These are phyloP conservation scores for Hipparchia semele DNA, from an alignment of 2,888 invertebrate species.

Conservation along the genomic window DNA sequence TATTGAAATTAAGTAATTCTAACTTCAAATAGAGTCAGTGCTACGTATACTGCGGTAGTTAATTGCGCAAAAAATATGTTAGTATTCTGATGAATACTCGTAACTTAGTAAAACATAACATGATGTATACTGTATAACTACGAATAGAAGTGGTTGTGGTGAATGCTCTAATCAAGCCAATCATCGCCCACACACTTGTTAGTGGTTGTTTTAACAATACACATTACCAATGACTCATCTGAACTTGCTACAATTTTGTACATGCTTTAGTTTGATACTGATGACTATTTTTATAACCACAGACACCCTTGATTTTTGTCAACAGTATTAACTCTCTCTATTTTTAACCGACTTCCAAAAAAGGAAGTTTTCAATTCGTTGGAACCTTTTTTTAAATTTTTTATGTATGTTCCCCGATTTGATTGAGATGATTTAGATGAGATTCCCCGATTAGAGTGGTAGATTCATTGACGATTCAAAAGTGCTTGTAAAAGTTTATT, in stretches of 20 bases:
- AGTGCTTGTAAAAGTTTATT: no score
- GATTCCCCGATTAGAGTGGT: no score
- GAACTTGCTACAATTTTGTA: slow-evolving; percentile 22
- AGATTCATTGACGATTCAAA: no score
- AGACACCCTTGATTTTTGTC: background rate
- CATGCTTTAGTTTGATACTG: background rate
- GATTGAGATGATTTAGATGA: no score
- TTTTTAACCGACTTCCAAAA: background rate
- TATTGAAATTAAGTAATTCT: no score
- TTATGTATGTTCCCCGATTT: no score
- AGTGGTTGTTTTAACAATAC: slow-evolving; percentile 41
- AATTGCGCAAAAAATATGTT: no score
- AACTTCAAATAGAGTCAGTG: no score
- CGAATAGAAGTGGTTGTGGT: slow-evolving; percentile 12
- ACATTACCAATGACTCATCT: slow-evolving; percentile 40
- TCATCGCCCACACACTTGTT: slow-evolving; percentile 40
- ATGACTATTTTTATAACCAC: slow-evolving; percentile 1
- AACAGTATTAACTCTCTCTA: background rate
- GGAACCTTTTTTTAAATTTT: no score
- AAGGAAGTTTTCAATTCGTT: no score
- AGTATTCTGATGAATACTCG: background rate
- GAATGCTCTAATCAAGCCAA: slow-evolving; percentile 33
- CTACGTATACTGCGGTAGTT: no score
- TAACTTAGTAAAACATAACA: background rate
- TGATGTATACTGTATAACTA: background rate